Conservation (phyloP, 2,797 vertebrate species). For the Eleutherodactylus coqui region DNA sequence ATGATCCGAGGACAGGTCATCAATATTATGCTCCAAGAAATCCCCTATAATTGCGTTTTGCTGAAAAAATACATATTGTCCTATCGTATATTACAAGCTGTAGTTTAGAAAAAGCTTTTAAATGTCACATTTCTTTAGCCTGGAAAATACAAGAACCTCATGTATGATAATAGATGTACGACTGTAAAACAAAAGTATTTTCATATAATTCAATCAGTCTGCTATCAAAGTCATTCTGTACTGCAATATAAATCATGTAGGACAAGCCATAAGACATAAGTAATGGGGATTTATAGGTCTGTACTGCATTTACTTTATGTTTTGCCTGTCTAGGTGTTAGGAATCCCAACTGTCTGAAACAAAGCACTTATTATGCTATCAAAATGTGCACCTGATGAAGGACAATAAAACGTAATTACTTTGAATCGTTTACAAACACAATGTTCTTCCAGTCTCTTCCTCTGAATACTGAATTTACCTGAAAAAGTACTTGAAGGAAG, state of each 20-base stretch:
- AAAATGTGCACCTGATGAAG: slow-evolving; percentile 12
- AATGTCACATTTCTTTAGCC: neutral
- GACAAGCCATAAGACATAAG: neutral
- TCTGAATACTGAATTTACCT: neutral
- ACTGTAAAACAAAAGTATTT: neutral
- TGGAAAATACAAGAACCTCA: neutral
- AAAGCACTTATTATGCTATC: neutral
- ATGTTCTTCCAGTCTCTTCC: neutral
- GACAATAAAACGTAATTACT: neutral
- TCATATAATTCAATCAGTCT: neutral
- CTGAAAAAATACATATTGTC: neutral
- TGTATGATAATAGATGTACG: neutral
- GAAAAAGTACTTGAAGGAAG: neutral
- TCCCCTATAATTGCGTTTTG: neutral
- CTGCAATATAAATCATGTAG: neutral
- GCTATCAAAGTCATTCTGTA: neutral
- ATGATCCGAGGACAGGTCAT: no score
- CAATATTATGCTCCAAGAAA: no score
- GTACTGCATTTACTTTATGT: neutral
- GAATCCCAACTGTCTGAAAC: neutral
- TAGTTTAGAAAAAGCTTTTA: neutral
- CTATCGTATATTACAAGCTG: neutral
- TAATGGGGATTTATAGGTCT: neutral
- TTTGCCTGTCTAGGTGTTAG: neutral
- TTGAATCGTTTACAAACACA: slow-evolving; percentile 16